A percentile compares a stretch with the other conserved stretches of the same genome.
Conservation (phyloP, 2,113 vertebrate genomes). For the Cephalopholis sonnerati region DNA sequence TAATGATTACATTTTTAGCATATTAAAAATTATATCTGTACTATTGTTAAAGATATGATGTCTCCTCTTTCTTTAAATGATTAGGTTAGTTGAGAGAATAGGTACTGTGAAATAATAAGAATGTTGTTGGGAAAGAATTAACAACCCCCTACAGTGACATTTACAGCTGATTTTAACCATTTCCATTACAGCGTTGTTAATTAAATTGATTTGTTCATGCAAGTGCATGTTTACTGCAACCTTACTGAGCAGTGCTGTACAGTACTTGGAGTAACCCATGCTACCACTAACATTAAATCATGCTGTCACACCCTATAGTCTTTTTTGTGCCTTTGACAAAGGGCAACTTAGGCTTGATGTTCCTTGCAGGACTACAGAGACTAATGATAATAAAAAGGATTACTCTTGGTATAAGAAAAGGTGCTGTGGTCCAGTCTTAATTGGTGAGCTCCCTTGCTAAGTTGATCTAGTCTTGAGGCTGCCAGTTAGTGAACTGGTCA, state of each 20-base stretch:
- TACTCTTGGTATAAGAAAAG: slow-evolving; percentile 77
- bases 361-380: slow-evolving; percentile 67
- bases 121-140: neutral
- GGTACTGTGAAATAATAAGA: slow-evolving; percentile 28
- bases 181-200: slow-evolving; percentile 30
- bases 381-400: slow-evolving; percentile 83
- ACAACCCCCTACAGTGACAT: slow-evolving; percentile 37
- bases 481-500: slow-evolving; percentile 86
- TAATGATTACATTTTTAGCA: too few relatives aligned
- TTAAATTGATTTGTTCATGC: slow-evolving; percentile 38
- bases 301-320: slow-evolving; percentile 55
- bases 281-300: slow-evolving; percentile 56
- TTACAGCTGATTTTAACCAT: slow-evolving; percentile 26
- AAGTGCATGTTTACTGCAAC: slow-evolving; percentile 37
- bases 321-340: slow-evolving; percentile 72
- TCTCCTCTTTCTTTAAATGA: slow-evolving; percentile 47
- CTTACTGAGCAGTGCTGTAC: slow-evolving; percentile 30
- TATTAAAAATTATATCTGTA: too few relatives aligned
- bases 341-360: slow-evolving; percentile 74
- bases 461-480: slow-evolving; percentile 86
- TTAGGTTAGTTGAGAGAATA: slow-evolving; percentile 8
- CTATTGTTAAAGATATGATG: too few relatives aligned
- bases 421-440: slow-evolving; percentile 83
- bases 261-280: slow-evolving; percentile 30
- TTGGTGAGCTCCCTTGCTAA: slow-evolving; percentile 83